Percentiles rank a stretch among this genome's conserved stretches.
These are phyloP conservation scores for Semaprochilodus insignis DNA, from an alignment of 2,797 vertebrate species.

Conservation along the genomic window DNA sequence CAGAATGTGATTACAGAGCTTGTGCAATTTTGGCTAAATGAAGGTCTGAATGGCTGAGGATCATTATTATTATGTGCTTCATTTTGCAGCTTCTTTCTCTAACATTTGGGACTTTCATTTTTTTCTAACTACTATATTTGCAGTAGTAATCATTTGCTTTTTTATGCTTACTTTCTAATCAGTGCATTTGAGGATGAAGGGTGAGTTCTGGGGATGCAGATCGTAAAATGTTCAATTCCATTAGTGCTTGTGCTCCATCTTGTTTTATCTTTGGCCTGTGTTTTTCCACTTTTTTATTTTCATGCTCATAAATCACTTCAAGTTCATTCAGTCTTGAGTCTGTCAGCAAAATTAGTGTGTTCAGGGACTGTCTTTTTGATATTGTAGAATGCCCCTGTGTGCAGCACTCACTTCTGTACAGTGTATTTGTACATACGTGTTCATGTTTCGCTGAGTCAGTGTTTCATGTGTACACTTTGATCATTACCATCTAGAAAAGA, in stretches of 20 bases:
- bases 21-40: neutral
- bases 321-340: neutral
- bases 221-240: conserved; percentile 24
- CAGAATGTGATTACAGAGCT: neutral
- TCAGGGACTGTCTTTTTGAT: neutral
- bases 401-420: neutral
- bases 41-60: neutral
- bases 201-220: conserved; percentile 79
- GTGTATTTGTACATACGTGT: neutral
- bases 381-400: neutral
- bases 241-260: conserved; percentile 31
- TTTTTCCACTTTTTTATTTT: neutral
- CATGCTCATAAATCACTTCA: conserved; percentile 18
- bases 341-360: conserved; percentile 13
- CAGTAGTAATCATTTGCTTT: conserved; percentile 38
- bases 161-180: conserved; percentile 61
- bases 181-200: conserved; percentile 95
- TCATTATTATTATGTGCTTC: conserved; percentile 14
- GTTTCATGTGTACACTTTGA: conserved; percentile 17
- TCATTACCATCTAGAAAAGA: neutral
- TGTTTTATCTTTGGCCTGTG: conserved; percentile 26
- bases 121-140: conserved; percentile 14
- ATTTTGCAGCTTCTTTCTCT: neutral
- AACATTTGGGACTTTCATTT: neutral
- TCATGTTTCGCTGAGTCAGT: conserved; percentile 11